These are phyloP conservation scores for Anodontia alba DNA, from an alignment of 2,888 invertebrate genomes.

Conservation along the genomic window DNA sequence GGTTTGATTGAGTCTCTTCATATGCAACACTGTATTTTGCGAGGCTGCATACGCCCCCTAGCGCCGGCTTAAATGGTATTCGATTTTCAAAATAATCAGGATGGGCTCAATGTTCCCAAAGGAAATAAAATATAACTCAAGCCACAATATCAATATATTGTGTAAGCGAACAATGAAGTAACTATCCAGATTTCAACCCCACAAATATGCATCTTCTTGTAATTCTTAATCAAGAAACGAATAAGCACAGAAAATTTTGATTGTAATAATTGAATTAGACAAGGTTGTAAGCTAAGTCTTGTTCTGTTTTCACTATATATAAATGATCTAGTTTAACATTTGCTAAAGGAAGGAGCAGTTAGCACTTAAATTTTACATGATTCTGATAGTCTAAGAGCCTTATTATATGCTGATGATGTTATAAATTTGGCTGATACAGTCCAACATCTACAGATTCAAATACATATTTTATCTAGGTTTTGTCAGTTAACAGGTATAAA, in stretches of 20 bases:
- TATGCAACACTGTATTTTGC: too few relatives aligned
- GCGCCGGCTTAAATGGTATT: too few relatives aligned
- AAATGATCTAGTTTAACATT: neutral
- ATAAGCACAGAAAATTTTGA: neutral
- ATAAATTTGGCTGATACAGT: constrained; percentile 20
- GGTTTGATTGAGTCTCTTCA: too few relatives aligned
- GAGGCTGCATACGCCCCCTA: too few relatives aligned
- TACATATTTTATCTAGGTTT: neutral
- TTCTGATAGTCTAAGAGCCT: neutral
- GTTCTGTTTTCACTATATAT: constrained; percentile 10
- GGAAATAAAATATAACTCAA: too few relatives aligned
- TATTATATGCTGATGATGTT: constrained; percentile 17
- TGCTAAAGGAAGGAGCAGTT: neutral
- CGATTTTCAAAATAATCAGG: too few relatives aligned
- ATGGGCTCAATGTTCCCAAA: too few relatives aligned
- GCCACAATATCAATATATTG: too few relatives aligned
- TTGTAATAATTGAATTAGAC: constrained; percentile 17
- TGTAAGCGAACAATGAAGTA: too few relatives aligned
- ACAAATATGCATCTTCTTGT: too few relatives aligned
- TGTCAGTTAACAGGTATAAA: neutral
- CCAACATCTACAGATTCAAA: neutral
- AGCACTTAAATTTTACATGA: neutral
- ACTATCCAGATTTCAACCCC: too few relatives aligned
- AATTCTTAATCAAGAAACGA: too few relatives aligned
- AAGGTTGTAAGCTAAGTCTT: neutral